phyloP scores from a whole-genome alignment of 2,797 vertebrate genomes.

The Anas bahamensis region DNA sequence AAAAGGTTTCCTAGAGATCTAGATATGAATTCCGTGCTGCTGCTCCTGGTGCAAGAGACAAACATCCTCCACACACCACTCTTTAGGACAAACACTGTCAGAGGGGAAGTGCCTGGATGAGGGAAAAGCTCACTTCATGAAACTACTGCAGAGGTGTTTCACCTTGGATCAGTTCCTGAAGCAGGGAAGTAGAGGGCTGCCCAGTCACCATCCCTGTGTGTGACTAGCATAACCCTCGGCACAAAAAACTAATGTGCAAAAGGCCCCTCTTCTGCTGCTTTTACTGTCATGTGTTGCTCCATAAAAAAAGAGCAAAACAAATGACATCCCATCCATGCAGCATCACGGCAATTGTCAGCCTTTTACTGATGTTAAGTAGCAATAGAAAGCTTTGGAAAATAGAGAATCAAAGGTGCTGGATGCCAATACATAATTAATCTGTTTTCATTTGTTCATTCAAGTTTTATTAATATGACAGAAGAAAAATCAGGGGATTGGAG shows the following conservation, averaged over 20 bases:
- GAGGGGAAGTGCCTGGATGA: background rate
- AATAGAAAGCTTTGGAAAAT: background rate
- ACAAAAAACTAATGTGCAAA: background rate
- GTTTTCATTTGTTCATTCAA: background rate
- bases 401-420: background rate
- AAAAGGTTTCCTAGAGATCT: background rate
- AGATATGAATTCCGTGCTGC: background rate
- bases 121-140: background rate
- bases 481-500: background rate
- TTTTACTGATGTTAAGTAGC: background rate
- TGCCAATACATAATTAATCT: background rate
- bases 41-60: background rate
- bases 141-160: background rate
- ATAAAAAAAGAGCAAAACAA: background rate
- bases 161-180: background rate
- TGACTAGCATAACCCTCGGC: background rate
- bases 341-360: background rate
- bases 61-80: background rate
- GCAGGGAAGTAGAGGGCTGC: rapidly evolving
- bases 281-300: background rate
- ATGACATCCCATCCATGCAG: background rate
- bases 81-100: background rate
- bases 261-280: background rate
- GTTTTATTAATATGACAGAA: background rate
- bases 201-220: background rate